These are phyloP conservation scores for Lepus timidus DNA, from an alignment of 2,113 vertebrate genomes.

Conservation along the genomic window DNA sequence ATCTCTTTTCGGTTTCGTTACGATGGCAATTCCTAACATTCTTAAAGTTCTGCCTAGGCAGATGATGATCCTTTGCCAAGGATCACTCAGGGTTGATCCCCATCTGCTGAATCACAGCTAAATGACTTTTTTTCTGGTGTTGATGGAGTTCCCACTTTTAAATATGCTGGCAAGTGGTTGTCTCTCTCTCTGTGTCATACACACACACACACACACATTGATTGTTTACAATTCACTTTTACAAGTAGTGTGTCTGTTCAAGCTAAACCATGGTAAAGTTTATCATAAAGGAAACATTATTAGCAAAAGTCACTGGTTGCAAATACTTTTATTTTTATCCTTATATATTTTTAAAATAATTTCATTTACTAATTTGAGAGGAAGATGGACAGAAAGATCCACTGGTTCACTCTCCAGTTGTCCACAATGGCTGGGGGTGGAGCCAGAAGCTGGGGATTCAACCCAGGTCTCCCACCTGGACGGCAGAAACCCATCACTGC, in stretches of 20 bases:
- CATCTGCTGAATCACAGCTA: not conserved
- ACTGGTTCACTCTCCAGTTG: too few species aligned
- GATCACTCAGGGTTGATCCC: not conserved
- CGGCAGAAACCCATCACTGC: too few species aligned
- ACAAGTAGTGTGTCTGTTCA: not conserved
- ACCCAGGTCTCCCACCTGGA: too few species aligned
- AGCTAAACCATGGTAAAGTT: not conserved
- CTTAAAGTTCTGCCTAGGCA: not conserved
- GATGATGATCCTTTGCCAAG: not conserved
- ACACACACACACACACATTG: not conserved
- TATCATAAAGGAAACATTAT: not conserved
- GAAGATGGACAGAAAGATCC: too few species aligned
- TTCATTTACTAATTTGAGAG: too few species aligned
- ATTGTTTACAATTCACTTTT: not conserved
- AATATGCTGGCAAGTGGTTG: not conserved
- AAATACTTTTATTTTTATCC: not conserved
- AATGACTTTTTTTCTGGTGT: not conserved
- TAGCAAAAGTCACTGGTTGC: not conserved
- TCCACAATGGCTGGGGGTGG: too few species aligned
- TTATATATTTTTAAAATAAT: too few species aligned
- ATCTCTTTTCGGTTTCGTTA: not conserved
- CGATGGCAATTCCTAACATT: not conserved
- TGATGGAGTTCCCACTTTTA: not conserved
- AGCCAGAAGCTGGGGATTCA: too few species aligned
- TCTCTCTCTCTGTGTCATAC: too few species aligned